phyloP scores from a whole-genome alignment of 1,140 invertebrate species.

The Aphelinus atriplicis region DNA sequence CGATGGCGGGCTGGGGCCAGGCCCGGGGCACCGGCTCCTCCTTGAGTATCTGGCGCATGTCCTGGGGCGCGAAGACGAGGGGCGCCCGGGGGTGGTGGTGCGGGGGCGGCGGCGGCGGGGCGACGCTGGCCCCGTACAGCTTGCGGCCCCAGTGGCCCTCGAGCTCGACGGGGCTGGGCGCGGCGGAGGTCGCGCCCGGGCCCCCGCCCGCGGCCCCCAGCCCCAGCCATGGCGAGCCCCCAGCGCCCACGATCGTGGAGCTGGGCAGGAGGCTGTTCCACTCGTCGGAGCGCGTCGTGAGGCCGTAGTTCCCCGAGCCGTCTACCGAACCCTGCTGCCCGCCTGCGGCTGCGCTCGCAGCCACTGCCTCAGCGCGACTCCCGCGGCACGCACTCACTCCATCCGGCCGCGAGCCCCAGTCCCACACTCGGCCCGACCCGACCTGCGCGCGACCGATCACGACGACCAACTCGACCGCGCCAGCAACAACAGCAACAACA shows the following conservation, averaged over 20 bases:
- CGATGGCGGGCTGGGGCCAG: slow-evolving; percentile 62
- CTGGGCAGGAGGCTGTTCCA: slow-evolving; percentile 66
- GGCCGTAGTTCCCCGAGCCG: slow-evolving; percentile 51
- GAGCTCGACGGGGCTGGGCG: slow-evolving; percentile 62
- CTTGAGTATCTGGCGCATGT: slow-evolving; percentile 65
- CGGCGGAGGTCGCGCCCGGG: slow-evolving; percentile 54
- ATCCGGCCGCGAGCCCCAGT: background rate
- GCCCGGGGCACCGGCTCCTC: slow-evolving; percentile 64
- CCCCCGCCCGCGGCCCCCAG: slow-evolving; percentile 52
- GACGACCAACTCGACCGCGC: background rate
- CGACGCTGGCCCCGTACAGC: slow-evolving; percentile 62
- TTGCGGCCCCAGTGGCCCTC: slow-evolving; percentile 64
- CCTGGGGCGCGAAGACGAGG: slow-evolving; percentile 63
- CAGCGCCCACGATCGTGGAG: slow-evolving; percentile 66
- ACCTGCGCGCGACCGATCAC: background rate
- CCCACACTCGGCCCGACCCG: background rate
- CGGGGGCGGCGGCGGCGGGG: slow-evolving; percentile 61
- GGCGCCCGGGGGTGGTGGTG: slow-evolving; percentile 63
- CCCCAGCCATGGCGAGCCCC: slow-evolving; percentile 65
- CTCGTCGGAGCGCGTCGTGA: slow-evolving; percentile 67
- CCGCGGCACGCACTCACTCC: background rate
- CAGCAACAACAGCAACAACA: background rate
- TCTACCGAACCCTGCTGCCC: background rate
- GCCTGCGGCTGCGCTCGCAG: too few relatives aligned
- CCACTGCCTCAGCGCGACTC: too few relatives aligned